A percentile compares a stretch with the other conserved stretches of the same genome.
Evolutionary conservation across 2,797 vertebrate genomes (phyloP).

Genomic region (Enteromius argenteus): DNA sequence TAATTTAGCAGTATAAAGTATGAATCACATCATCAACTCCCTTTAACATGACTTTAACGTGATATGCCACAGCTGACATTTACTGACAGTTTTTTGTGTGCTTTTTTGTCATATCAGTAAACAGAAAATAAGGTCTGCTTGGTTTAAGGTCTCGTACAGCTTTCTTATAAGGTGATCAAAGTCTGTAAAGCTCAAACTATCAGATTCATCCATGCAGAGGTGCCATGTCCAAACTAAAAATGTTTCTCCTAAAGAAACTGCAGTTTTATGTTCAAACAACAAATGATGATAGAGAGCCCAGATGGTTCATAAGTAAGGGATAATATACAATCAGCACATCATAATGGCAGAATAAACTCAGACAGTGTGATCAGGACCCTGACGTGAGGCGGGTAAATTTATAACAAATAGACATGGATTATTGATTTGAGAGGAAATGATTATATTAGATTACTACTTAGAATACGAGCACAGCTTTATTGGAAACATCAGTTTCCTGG

Average conservation of each 20-base stretch:
- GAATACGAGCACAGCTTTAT: conserved; percentile 7
- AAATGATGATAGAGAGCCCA: background rate
- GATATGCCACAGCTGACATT: background rate
- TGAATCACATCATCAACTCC: background rate
- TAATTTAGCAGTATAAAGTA: background rate
- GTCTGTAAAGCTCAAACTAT: background rate
- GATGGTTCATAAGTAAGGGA: background rate
- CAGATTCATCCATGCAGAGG: background rate
- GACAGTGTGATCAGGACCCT: background rate
- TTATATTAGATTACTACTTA: background rate
- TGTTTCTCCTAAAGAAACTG: background rate
- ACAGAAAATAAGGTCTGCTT: background rate
- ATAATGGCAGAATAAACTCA: background rate
- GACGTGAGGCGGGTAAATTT: background rate
- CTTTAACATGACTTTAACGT: background rate
- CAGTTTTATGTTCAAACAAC: background rate
- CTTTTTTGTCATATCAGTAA: background rate
- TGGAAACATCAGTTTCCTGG: conserved; percentile 3
- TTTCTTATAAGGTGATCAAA: too few relatives aligned
- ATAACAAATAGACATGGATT: conserved; percentile 2
- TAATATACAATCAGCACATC: background rate
- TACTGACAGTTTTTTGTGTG: background rate
- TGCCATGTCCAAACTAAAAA: background rate
- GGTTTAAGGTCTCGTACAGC: background rate
- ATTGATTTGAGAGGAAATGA: background rate